phyloP scores from a whole-genome alignment of 2,113 vertebrate genomes.

The Caranx ignobilis region DNA sequence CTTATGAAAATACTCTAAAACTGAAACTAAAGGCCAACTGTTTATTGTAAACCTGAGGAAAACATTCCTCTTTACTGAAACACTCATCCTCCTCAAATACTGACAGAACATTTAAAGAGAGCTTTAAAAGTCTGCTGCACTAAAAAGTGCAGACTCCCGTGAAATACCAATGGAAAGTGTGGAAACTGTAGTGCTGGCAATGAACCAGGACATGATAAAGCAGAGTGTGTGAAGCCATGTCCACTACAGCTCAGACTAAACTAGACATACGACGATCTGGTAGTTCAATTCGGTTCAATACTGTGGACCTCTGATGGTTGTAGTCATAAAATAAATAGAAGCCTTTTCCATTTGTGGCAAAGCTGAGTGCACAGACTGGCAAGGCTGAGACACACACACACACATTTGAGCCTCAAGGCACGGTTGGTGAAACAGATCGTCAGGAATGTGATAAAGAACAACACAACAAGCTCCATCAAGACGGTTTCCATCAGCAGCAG shows the following conservation, averaged over 20 bases:
- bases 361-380: background rate
- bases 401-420: constrained; percentile 17
- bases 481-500: constrained; percentile 8
- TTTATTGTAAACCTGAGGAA: background rate
- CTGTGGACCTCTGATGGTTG: no score
- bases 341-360: background rate
- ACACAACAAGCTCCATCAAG: constrained; percentile 41
- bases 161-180: background rate
- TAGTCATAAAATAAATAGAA: background rate
- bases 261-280: background rate
- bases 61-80: no score
- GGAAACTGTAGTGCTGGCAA: background rate
- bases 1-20: no score
- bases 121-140: background rate
- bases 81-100: background rate
- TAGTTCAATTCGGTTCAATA: background rate
- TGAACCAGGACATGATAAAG: background rate
- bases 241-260: background rate
- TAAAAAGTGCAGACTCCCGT: background rate
- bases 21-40: no score
- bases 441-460: constrained; percentile 51
- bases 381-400: background rate
- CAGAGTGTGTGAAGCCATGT: no score
- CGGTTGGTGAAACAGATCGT: constrained; percentile 40
- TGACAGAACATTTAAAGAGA: background rate